Evolutionary conservation across 2,113 vertebrate genomes (phyloP).

Genomic region (Carlito syrichta): DNA sequence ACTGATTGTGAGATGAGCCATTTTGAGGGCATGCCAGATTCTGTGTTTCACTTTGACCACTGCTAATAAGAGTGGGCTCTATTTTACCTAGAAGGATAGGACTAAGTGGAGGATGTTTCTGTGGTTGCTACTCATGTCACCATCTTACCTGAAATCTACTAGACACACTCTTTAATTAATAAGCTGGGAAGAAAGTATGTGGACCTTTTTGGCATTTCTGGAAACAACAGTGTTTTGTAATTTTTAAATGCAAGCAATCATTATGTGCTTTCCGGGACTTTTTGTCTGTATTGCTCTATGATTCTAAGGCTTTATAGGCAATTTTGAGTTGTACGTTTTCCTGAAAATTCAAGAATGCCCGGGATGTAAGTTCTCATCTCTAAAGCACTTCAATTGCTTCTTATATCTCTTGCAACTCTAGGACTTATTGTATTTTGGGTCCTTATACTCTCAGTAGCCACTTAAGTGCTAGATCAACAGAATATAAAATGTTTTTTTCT

Average conservation of each 20-base stretch:
- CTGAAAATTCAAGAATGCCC: not conserved
- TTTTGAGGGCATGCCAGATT: not conserved
- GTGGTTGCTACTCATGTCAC: not conserved
- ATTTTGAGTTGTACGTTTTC: not conserved
- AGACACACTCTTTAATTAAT: not conserved
- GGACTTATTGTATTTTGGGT: not conserved
- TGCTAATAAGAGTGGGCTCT: not conserved
- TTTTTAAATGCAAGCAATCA: not conserved
- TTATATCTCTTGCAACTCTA: not conserved
- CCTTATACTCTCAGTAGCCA: not conserved
- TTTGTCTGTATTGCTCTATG: not conserved
- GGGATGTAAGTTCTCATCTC: not conserved
- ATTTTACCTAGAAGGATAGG: not conserved
- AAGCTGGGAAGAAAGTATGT: not conserved
- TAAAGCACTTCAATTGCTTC: not conserved
- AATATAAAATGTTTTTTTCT: not conserved
- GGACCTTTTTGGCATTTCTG: not conserved
- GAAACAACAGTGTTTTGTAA: not conserved
- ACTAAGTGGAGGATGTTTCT: not conserved
- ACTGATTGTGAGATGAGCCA: not conserved
- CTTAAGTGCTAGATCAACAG: constrained; percentile 4
- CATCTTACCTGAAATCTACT: not conserved
- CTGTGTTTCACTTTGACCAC: not conserved
- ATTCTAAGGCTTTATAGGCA: not conserved
- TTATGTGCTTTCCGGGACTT: not conserved